A percentile compares a stretch with the other conserved stretches of the same genome.
Conservation (phyloP, 2,113 vertebrate species). For the Neomonachus schauinslandi region DNA sequence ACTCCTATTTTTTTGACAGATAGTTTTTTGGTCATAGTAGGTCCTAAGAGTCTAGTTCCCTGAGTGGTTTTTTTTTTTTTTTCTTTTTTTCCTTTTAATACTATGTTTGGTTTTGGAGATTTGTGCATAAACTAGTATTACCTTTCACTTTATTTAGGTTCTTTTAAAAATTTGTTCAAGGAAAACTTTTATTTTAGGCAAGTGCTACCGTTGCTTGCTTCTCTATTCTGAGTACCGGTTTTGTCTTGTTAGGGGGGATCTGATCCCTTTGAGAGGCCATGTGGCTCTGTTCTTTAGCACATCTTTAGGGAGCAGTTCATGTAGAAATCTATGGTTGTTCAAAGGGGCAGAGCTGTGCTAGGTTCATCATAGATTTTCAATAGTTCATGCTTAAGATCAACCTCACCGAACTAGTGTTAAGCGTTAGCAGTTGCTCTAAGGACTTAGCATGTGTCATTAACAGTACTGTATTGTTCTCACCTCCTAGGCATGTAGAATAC, state of each 20-base stretch:
- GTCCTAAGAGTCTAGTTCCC: not conserved
- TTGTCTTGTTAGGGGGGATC: not conserved
- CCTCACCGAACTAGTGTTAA: not conserved
- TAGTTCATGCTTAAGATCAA: not conserved
- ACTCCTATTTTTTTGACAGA: not conserved
- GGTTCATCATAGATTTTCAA: not conserved
- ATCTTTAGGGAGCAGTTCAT: not conserved
- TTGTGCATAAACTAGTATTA: not conserved
- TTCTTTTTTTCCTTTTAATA: not conserved
- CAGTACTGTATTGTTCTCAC: not conserved
- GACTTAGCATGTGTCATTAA: not conserved
- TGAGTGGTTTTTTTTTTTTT: not conserved
- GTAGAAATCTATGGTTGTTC: not conserved
- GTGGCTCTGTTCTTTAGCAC: not conserved
- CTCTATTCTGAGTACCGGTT: not conserved
- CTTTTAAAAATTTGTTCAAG: not conserved
- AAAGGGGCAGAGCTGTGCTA: not conserved
- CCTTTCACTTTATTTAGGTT: not conserved
- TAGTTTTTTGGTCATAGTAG: not conserved
- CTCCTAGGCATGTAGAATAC: not conserved
- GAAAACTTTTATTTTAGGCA: not conserved
- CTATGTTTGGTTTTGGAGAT: not conserved
- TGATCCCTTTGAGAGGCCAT: not conserved
- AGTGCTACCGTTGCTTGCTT: not conserved
- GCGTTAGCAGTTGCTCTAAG: not conserved